Conservation (phyloP, 2,113 vertebrate genomes). For the Pantherophis guttatus region DNA sequence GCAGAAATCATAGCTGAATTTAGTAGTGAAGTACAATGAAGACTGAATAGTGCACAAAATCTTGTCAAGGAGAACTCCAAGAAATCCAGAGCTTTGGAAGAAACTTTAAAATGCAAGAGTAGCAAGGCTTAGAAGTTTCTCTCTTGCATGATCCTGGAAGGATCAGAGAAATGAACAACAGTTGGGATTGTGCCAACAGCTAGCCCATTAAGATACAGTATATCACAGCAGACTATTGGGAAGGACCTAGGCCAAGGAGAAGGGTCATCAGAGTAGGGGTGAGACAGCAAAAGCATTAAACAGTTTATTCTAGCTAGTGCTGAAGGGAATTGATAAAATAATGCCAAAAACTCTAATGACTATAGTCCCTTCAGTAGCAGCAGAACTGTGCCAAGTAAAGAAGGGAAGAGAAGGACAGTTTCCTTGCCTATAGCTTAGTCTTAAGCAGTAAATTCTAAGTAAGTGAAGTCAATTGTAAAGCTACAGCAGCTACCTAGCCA, state of each 20-base stretch:
- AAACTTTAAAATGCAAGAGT: background rate
- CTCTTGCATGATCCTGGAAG: background rate
- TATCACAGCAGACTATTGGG: background rate
- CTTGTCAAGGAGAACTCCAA: background rate
- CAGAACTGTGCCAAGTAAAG: background rate
- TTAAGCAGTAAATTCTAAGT: background rate
- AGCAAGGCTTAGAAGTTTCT: background rate
- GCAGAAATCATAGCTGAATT: background rate
- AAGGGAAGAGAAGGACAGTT: background rate
- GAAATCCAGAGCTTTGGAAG: background rate
- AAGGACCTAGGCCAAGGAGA: background rate
- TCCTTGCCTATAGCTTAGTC: background rate
- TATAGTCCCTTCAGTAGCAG: background rate
- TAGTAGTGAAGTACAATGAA: background rate
- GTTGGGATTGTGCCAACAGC: background rate
- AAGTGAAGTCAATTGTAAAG: background rate
- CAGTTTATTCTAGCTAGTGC: background rate
- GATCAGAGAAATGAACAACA: background rate
- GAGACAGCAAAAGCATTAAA: background rate
- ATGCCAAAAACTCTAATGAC: background rate
- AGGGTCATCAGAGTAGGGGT: background rate
- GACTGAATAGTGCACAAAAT: background rate
- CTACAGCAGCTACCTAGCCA: background rate
- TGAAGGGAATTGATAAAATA: background rate
- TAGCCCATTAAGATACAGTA: background rate